These are phyloP conservation scores for Natator depressus DNA, from an alignment of 2,113 vertebrate species.

Conservation along the genomic window DNA sequence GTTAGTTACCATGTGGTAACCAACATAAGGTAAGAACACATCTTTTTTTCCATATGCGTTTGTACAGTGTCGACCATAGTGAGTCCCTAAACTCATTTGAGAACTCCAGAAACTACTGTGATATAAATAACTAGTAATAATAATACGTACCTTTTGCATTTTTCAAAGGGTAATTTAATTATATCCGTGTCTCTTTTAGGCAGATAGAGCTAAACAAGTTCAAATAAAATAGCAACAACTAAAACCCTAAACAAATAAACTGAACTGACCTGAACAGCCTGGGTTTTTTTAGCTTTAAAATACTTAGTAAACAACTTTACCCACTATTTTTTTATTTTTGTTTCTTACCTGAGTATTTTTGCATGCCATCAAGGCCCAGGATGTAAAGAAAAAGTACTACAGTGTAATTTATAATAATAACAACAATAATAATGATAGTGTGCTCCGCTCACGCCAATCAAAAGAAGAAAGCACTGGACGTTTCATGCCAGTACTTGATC, in stretches of 20 bases:
- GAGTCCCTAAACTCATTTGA: not conserved
- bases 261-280: not conserved
- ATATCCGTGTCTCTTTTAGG: not conserved
- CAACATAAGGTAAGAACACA: not conserved
- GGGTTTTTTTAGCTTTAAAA: not conserved
- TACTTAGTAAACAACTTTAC: not conserved
- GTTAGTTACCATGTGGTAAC: not conserved
- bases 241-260: not conserved
- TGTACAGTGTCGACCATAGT: not conserved
- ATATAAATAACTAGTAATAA: slow-evolving; percentile 8
- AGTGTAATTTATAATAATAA: not conserved
- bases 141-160: not conserved
- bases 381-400: fast-evolving
- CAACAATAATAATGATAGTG: not conserved
- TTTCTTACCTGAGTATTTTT: not conserved
- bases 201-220: not conserved
- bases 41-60: not conserved
- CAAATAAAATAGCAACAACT: not conserved
- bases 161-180: not conserved
- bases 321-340: not conserved
- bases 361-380: not conserved
- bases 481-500: not conserved
- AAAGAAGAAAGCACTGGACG: fast-evolving
- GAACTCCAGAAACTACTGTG: not conserved
- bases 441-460: fast-evolving